Base-by-base conservation (phyloP, 2,797 vertebrate species). In the Naso thynnoides region DNA sequence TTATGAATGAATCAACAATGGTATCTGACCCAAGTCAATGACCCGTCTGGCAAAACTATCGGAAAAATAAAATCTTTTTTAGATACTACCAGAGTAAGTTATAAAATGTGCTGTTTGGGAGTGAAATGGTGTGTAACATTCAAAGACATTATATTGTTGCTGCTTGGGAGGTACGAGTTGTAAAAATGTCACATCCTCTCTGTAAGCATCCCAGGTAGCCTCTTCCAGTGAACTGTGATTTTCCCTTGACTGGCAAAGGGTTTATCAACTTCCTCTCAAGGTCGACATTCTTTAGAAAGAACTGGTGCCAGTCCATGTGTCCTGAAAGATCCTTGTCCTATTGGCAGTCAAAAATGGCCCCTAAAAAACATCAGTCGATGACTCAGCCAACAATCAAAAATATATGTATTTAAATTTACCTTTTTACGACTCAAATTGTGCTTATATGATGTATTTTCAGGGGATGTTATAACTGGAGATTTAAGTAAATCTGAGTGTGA, bases 1-100 rank as follows among this genome's bases (percentile, higher is more conserved):
- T 82, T 80, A 57, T 78, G 78, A 85, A 82, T 71, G 65, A 62
- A 61, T 78, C 52, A 62, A 73, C 84, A 75, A 57, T 70, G 49
- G 26, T 9, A 58, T 66, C 56, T 76, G 63, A 82, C 64, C 31
- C 41, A 26, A 48, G 72, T 70, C 70, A 8, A 3, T 47, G 64
- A 82, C 63, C 47, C 0, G 50, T 52, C 23, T 69, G 39, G 26
- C 16, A 50, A 73, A 75, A 31, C 5, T 19, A 5, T 57, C 0
- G 1, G 38, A 63, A 70, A 73, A 78, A 55, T 10, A 2, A 45
- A 39, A 38, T 9, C 18, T 18, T 33, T 33, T 73, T 68, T 24
- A 53, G 7, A 57, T 42, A 2, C 15, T 7, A 38, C 57, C 0
- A 0, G 6, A 14, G 7, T 14, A 65, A 23, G 45, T 24, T 1